Base-by-base conservation (phyloP, 1,140 invertebrate species). In the Dinothrombium tinctorium region DNA sequence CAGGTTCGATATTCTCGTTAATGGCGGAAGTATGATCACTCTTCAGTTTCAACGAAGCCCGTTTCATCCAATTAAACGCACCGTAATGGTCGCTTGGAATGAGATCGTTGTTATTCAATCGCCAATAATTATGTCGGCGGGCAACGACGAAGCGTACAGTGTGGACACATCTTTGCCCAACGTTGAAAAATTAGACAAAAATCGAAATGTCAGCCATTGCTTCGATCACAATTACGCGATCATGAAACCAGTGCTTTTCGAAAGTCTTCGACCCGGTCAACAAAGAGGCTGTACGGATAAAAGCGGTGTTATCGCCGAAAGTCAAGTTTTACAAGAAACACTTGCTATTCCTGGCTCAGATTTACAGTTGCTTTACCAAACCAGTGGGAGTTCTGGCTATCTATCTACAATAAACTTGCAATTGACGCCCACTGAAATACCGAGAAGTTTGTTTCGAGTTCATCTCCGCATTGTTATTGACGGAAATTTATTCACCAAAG, bases 21-120 rank as follows among this genome's bases (percentile, higher is more conserved):
- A 98, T 62, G 92, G 92, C 15, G 90, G 92, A 37, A 86, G 89
- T n/a, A 86, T 87, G 6, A 82, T 96, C 12, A 94, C 82, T 14
- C 64, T 98, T 43, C 82, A 94, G 59, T 94, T 98, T 62, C 80
- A 84, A 58, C 65, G 83, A 42, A 82, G 74, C 33, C 83, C 82
- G n/a, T 89, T 87, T 63, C 71, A 72, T 51, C 76, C 49, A 4
- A 44, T 47, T 33, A 47, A 53, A 22, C 70, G 74, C 50, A 86
- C 82, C 8, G 77, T 89, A 33, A 83, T 83, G 56, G 81, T 84
- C 42, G 82, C 83, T 15, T 87, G 83, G 83, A 90, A 90, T 65
- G 77, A 86, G 60, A 89, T 90, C 47, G 78, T 89, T 4, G 81
- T 89, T 2, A 61, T 89, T 45, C 57, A 61, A 15, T 14, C n/a